Base-by-base conservation (phyloP, 2,113 vertebrate genomes). In the Sprattus sprattus region DNA sequence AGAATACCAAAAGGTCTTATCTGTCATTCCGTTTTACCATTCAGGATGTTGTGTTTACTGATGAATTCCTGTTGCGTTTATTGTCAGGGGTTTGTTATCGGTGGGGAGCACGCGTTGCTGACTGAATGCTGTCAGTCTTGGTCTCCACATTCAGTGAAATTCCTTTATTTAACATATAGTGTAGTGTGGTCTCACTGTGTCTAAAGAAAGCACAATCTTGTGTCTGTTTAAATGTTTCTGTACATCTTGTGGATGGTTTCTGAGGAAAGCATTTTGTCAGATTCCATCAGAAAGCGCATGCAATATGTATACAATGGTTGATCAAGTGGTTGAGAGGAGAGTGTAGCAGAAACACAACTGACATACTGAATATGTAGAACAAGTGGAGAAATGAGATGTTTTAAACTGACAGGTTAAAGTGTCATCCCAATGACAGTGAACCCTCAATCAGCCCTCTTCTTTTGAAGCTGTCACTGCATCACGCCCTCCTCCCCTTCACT, bases 1-100 rank as follows among this genome's bases (percentile, higher is more conserved):
- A 84, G 93, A 93, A 92, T 91, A 92, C 90, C 88, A 91, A 92
- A 90, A 87, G 81, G 83, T 85, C 86, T 89, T 89, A 90, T 91
- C 90, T 88, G 89, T 83, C 89, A 39, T 81, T 89, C 85, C 67
- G 10, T 54, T 90, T 87, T 90, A 91, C 86, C 85, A 45, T 39
- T 39, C 71, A 39, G 32, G 28, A 15, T 78, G 71, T 44, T 75
- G n/a, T 64, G 67, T 75, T 78, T 32, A 78, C 32, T 78, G 71
- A 32, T 75, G n/a, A 32, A 78, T 78, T 44, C 11, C 71, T 18
- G 71, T 16, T 78, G 28, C 15, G 28, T 78, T 39, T 32, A 32
- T 39, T 78, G 71, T 32, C 71, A 32, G 71, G 10, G 71, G 71
- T 32, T 78, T 39, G 71, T 78, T 78, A 78, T 78, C 71, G 16